Evolutionary conservation across 2,888 invertebrate species (phyloP).

Genomic region (Ethmia dodecea): DNA sequence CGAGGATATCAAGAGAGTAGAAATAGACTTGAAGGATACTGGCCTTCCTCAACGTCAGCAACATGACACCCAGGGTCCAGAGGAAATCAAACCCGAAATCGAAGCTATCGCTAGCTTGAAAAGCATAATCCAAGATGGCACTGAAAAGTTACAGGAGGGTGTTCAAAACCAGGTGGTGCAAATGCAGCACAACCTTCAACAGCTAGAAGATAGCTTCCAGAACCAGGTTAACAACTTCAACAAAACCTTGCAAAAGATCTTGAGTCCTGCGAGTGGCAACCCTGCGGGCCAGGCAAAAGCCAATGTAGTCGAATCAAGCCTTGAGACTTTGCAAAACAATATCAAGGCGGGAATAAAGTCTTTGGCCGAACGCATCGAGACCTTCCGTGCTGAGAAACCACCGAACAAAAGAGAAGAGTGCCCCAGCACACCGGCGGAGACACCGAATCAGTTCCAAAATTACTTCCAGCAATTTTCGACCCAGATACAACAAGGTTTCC

Average conservation of each 20-base stretch:
- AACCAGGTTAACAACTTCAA: slow-evolving; percentile 48
- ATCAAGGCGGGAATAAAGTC: slow-evolving; percentile 45
- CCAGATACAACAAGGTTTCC: slow-evolving; percentile 10
- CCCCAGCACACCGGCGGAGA: slow-evolving; percentile 5
- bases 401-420: slow-evolving; percentile 28
- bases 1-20: slow-evolving; percentile 38
- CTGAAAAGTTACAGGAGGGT: slow-evolving; percentile 40
- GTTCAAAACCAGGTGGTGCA: slow-evolving; percentile 25
- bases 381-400: slow-evolving; percentile 33
- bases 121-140: slow-evolving; percentile 29
- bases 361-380: slow-evolving; percentile 42
- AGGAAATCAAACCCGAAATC: slow-evolving; percentile 19
- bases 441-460: slow-evolving; percentile 4
- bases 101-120: slow-evolving; percentile 2
- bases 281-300: slow-evolving; percentile 17
- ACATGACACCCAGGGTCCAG: slow-evolving; percentile 63
- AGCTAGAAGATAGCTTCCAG: slow-evolving; percentile 42
- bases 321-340: slow-evolving; percentile 37
- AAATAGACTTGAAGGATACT: slow-evolving; percentile 51
- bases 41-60: slow-evolving; percentile 61
- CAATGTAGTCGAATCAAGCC: slow-evolving; percentile 23
- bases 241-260: slow-evolving; percentile 37
- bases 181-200: slow-evolving; percentile 31
- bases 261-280: slow-evolving; percentile 26
- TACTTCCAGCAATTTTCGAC: slow-evolving; percentile 6